These are phyloP conservation scores for Aporophyla nigra DNA, from an alignment of 2,888 invertebrate species.

Conservation along the genomic window DNA sequence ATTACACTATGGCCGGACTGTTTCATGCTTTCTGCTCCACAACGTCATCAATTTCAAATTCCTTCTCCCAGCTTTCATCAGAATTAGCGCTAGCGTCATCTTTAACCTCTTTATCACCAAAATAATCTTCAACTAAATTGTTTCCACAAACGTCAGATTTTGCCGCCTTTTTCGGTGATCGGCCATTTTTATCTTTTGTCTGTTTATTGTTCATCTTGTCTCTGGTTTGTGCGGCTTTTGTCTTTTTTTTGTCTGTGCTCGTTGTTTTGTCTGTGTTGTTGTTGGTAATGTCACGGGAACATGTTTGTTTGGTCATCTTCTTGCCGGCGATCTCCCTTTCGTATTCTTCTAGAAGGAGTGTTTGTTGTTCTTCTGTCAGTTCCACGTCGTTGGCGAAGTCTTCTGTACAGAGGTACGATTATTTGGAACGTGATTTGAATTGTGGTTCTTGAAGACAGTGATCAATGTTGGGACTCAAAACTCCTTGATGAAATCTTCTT, in stretches of 20 bases:
- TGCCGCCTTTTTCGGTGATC: slow-evolving; percentile 79
- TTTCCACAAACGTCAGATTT: slow-evolving; percentile 88
- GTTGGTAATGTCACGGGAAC: slow-evolving; percentile 79
- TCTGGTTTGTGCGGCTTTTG: slow-evolving; percentile 77
- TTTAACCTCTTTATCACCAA: slow-evolving; percentile 85
- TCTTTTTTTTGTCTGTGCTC: slow-evolving; percentile 70
- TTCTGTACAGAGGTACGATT: slow-evolving; percentile 84
- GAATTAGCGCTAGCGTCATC: slow-evolving; percentile 89
- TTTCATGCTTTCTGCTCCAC: slow-evolving; percentile 80
- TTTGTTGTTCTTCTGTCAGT: slow-evolving; percentile 93
- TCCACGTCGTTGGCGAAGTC: slow-evolving; percentile 92
- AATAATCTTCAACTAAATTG: slow-evolving; percentile 89
- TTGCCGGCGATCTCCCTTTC: slow-evolving; percentile 91
- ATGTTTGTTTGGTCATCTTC: slow-evolving; percentile 79
- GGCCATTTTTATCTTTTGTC: slow-evolving; percentile 75
- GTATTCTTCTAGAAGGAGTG: slow-evolving; percentile 92
- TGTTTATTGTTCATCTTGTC: slow-evolving; percentile 77
- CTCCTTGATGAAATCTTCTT: neutral
- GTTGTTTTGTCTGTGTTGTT: slow-evolving; percentile 81
- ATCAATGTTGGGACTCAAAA: slow-evolving; percentile 8
- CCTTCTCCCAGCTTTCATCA: slow-evolving; percentile 92
- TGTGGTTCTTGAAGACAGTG: slow-evolving; percentile 33
- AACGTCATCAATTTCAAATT: slow-evolving; percentile 90
- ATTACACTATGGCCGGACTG: slow-evolving; percentile 70
- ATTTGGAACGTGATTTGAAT: slow-evolving; percentile 51